phyloP scores from a whole-genome alignment of 2,113 vertebrate species.

The Ibidorhyncha struthersii region DNA sequence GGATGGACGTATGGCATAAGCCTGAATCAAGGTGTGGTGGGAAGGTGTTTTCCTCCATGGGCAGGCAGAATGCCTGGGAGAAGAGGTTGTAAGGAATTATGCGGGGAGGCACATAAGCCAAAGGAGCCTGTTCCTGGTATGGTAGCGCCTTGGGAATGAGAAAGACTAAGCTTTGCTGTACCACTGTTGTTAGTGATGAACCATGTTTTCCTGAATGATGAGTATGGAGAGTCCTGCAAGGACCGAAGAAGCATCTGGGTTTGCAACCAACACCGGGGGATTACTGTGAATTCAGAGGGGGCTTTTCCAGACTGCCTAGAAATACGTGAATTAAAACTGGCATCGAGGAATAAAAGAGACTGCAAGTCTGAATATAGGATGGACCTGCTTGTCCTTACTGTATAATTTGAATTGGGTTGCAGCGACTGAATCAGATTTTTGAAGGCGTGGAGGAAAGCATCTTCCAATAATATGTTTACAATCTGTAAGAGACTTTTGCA shows the following conservation, averaged over 20 bases:
- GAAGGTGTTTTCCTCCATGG: background rate
- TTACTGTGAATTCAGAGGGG: background rate
- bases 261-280: background rate
- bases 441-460: background rate
- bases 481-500: background rate
- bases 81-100: background rate
- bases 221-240: background rate
- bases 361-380: background rate
- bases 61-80: background rate
- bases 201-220: accelerated
- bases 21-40: background rate
- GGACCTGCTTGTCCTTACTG: accelerated
- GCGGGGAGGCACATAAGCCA: background rate
- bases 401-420: background rate
- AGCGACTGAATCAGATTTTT: background rate
- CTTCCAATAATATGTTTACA: background rate
- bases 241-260: background rate
- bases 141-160: background rate
- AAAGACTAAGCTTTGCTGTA: background rate
- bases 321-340: background rate
- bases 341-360: background rate
- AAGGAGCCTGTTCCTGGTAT: background rate
- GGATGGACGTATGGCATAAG: background rate
- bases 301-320: background rate
- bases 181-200: background rate